phyloP scores from a whole-genome alignment of 2,113 vertebrate genomes.

The Ochotona princeps region DNA sequence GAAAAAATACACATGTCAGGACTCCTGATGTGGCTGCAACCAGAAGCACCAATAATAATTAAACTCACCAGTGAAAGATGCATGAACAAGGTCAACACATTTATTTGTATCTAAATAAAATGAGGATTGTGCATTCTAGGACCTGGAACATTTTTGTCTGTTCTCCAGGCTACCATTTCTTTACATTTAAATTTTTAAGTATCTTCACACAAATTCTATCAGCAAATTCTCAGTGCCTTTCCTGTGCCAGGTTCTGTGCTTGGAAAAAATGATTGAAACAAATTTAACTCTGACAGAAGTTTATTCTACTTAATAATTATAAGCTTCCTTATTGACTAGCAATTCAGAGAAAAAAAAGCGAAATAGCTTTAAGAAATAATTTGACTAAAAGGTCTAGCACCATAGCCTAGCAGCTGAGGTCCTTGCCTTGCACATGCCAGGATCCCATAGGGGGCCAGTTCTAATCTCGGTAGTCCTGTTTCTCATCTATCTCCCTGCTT shows the following conservation, averaged over 20 bases:
- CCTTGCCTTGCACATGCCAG: too few species aligned
- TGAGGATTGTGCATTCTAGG: constrained; percentile 10
- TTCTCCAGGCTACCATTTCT: neutral
- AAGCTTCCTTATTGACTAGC: neutral
- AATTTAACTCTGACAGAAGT: constrained; percentile 3
- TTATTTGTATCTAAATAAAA: constrained; percentile 25
- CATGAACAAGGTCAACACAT: neutral
- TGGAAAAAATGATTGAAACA: neutral
- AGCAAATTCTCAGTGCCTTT: constrained; percentile 28
- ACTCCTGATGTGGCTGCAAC: constrained; percentile 36
- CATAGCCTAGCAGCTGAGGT: too few species aligned
- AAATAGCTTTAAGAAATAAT: neutral
- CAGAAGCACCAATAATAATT: too few species aligned
- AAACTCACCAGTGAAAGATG: constrained; percentile 9
- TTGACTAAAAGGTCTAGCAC: too few species aligned
- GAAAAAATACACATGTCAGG: neutral
- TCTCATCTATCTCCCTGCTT: too few species aligned
- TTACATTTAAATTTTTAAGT: constrained; percentile 31
- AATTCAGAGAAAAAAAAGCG: constrained; percentile 11
- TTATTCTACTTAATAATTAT: constrained; percentile 45
- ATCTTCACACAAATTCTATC: constrained; percentile 17
- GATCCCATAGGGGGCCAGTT: too few species aligned
- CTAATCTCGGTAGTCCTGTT: too few species aligned
- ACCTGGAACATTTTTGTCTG: constrained; percentile 2
- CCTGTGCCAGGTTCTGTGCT: constrained; percentile 17